A percentile compares a stretch with the other conserved stretches of the same genome.
Evolutionary conservation across 2,113 vertebrate species (phyloP).

Genomic region (Phyllostomus discolor): DNA sequence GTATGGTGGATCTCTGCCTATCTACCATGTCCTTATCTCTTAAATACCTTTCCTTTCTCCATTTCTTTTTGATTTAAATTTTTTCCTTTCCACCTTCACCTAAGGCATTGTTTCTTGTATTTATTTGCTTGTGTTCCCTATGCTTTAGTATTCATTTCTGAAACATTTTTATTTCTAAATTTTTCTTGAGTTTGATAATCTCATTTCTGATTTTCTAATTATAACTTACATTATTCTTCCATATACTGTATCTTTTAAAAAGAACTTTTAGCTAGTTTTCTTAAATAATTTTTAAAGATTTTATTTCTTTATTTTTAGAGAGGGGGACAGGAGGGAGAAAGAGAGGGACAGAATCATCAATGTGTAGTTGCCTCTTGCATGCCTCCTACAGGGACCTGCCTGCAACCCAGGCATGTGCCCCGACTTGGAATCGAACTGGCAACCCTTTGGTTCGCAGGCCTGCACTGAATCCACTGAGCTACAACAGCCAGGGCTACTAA

Average conservation of each 20-base stretch:
- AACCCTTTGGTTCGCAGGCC: too few species aligned
- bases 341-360: too few species aligned
- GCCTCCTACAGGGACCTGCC: too few species aligned
- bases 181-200: not conserved
- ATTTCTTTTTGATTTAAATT: not conserved
- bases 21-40: not conserved
- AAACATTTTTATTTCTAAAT: not conserved
- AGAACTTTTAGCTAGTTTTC: not conserved
- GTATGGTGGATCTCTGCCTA: not conserved
- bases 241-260: not conserved
- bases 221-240: not conserved
- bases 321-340: too few species aligned
- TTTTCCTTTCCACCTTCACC: not conserved
- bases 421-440: too few species aligned
- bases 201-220: constrained; percentile 39
- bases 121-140: not conserved
- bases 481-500: not conserved
- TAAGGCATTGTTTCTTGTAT: not conserved
- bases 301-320: too few species aligned
- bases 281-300: too few species aligned
- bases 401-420: too few species aligned
- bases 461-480: too few species aligned
- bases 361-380: too few species aligned
- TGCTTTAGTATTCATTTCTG: not conserved
- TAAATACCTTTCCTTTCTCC: not conserved